Conservation (phyloP, 2,888 invertebrate species). For the Drosophila parthenogenetica region DNA sequence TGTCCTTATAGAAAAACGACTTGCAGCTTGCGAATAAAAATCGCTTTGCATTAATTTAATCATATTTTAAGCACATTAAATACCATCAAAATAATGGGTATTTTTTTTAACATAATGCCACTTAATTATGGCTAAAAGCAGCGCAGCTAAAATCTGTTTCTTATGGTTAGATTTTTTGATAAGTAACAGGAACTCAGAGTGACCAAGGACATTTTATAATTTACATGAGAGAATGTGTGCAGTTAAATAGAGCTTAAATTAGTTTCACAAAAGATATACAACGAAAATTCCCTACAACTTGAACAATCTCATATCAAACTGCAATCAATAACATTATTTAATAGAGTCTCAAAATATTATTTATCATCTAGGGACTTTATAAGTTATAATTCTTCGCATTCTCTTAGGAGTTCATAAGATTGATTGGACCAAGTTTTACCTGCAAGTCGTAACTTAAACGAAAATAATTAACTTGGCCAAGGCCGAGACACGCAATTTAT, state of each 20-base stretch:
- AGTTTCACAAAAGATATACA: neutral
- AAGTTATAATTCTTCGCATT: neutral
- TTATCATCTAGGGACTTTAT: neutral
- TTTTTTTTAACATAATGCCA: slow-evolving; percentile 21
- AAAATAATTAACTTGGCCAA: slow-evolving; percentile 46
- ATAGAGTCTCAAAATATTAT: neutral
- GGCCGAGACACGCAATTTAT: slow-evolving; percentile 39
- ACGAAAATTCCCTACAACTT: neutral
- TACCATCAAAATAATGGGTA: slow-evolving; percentile 26
- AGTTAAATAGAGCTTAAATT: neutral
- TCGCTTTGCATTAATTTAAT: slow-evolving; percentile 58
- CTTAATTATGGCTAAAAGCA: slow-evolving; percentile 18
- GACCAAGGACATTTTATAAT: neutral
- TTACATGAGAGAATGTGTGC: neutral
- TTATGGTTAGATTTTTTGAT: slow-evolving; percentile 17
- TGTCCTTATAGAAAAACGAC: slow-evolving; percentile 38
- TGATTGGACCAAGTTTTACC: slow-evolving; percentile 19
- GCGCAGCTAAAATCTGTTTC: slow-evolving; percentile 14
- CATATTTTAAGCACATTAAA: slow-evolving; percentile 48
- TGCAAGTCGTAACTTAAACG: neutral
- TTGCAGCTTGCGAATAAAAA: slow-evolving; percentile 51
- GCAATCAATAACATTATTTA: neutral
- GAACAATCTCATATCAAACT: neutral
- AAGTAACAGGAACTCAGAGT: neutral
- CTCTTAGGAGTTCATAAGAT: slow-evolving; percentile 11